Evolutionary conservation across 2,113 vertebrate genomes (phyloP).

Genomic region (Turnix velox): DNA sequence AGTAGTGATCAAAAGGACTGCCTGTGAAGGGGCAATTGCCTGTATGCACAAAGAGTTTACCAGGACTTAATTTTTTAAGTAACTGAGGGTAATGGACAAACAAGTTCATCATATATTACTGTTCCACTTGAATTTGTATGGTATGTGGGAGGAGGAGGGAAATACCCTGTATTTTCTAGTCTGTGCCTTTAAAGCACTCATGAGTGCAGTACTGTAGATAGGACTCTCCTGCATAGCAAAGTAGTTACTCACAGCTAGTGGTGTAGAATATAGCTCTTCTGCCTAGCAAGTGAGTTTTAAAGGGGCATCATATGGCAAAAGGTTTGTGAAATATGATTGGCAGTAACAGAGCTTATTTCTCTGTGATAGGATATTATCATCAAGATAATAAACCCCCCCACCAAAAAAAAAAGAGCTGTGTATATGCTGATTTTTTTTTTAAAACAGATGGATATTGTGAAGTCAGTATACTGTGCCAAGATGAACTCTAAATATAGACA

Average conservation of each 20-base stretch:
- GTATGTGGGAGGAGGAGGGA: background rate
- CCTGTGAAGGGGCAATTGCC: background rate
- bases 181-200: background rate
- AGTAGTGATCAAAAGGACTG: background rate
- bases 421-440: background rate
- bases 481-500: conserved; percentile 65
- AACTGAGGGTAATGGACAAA: background rate
- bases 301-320: background rate
- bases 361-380: background rate
- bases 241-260: background rate
- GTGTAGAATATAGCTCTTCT: background rate
- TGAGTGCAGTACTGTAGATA: background rate
- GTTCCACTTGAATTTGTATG: background rate
- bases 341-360: background rate
- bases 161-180: background rate
- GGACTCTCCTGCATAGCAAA: conserved; percentile 31
- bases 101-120: background rate
- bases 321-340: background rate
- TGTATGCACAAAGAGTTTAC: background rate
- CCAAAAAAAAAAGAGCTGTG: background rate
- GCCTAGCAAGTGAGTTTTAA: background rate
- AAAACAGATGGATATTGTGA: background rate
- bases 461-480: conserved; percentile 35
- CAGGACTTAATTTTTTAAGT: background rate
- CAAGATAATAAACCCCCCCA: no score